Evolutionary conservation across 2,888 invertebrate species (phyloP).

Genomic region (Caenorhabditis imperialis): DNA sequence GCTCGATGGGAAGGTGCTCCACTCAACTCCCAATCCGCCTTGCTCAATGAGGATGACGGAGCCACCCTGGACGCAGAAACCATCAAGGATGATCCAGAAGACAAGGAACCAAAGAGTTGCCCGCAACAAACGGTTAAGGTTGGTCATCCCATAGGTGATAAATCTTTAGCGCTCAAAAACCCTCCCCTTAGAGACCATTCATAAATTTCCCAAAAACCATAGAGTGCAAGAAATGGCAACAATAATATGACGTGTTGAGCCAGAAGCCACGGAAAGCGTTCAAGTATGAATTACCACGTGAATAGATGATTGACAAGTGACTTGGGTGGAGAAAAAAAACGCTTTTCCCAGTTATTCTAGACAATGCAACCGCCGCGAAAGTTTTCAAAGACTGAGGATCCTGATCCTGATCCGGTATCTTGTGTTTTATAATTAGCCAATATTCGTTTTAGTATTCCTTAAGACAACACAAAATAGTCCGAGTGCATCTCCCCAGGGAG

Average conservation of each 20-base stretch:
- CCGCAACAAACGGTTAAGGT: conserved; percentile 76
- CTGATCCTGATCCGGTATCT: no score
- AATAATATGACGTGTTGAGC: background rate
- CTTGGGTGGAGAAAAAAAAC: no score
- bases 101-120: conserved; percentile 71
- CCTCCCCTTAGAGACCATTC: conserved; percentile 7
- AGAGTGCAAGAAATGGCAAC: background rate
- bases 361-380: no score
- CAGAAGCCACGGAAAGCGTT: no score
- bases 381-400: no score
- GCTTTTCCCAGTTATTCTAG: no score
- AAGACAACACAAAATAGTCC: no score
- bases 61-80: conserved; percentile 76
- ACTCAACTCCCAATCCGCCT: conserved; percentile 70
- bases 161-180: conserved; percentile 23
- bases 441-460: no score
- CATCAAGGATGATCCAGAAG: conserved; percentile 74
- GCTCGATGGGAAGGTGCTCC: conserved; percentile 76
- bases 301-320: conserved; percentile 29
- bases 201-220: conserved; percentile 4
- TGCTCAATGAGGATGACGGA: conserved; percentile 75
- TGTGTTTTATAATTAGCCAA: no score
- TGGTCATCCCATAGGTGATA: conserved; percentile 40
- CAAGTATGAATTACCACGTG: conserved; percentile 48
- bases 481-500: conserved; percentile 41